phyloP scores from a whole-genome alignment of 1,140 invertebrate genomes.

The Dinothrombium tinctorium region DNA sequence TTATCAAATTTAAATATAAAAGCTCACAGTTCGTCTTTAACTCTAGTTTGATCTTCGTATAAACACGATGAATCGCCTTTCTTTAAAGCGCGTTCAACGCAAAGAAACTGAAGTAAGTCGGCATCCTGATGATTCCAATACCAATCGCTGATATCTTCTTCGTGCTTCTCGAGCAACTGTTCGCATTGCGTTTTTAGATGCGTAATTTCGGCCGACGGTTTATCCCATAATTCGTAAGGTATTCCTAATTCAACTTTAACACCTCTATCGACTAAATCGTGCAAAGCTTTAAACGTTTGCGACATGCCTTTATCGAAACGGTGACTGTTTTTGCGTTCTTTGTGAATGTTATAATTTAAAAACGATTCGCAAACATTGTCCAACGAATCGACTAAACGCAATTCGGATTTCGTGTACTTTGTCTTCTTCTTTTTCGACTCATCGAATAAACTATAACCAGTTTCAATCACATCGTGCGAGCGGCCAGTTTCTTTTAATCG shows the following conservation, averaged over 20 bases:
- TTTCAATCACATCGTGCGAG: constrained; percentile 60
- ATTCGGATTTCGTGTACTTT: constrained; percentile 31
- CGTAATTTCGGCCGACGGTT: constrained; percentile 85
- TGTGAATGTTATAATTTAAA: constrained; percentile 79
- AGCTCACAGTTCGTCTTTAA: too few relatives aligned
- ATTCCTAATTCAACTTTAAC: constrained; percentile 94
- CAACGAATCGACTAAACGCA: constrained; percentile 64
- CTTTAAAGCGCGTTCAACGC: constrained; percentile 20
- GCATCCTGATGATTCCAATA: constrained; percentile 25
- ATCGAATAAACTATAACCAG: constrained; percentile 62
- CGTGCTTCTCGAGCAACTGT: constrained; percentile 26
- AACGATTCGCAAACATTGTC: constrained; percentile 72
- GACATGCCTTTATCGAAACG: constrained; percentile 89
- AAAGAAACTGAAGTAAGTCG: constrained; percentile 21
- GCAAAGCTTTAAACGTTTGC: constrained; percentile 81
- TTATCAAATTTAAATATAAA: too few relatives aligned
- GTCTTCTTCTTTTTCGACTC: constrained; percentile 55
- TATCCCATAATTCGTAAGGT: constrained; percentile 85
- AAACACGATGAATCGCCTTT: constrained; percentile 18
- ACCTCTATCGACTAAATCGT: constrained; percentile 80
- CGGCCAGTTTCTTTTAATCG: constrained; percentile 67
- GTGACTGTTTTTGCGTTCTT: constrained; percentile 68
- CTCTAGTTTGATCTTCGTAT: too few relatives aligned
- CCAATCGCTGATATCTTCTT: constrained; percentile 30
- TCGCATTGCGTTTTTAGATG: constrained; percentile 61